Evolutionary conservation across 64 coral and sea anemone species (phyloP), one percentile per base, ranked within the genome.

Genomic region (Actinia tenebrosa): DNA sequence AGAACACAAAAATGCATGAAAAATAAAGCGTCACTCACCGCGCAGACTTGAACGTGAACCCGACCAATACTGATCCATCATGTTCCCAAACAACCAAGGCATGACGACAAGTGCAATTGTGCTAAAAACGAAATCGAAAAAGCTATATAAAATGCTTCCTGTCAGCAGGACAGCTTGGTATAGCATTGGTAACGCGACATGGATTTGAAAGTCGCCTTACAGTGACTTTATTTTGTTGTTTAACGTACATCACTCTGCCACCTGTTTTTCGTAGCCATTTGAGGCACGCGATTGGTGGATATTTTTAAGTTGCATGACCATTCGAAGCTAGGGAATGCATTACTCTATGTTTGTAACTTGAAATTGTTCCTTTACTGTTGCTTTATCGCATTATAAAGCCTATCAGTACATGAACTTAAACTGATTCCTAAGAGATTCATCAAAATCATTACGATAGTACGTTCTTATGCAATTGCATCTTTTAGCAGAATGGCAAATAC

Each of bases 101-200:
- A 81, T 81, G 17, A 81, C 5, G 14, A 81, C 79, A 20, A 81
- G 50, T 20, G n/a, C 13, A 8, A 81, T 7, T 47, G 79, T 53
- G 53, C 44, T 50, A 81, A 53, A 81, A n/a, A 81, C 18, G 27
- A 81, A 81, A 50, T 81, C 79, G 44, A 81, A 81, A 50, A 81
- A 19, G 22, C 50, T 81, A 53, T 18, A 81, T 0, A 53, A 52
- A 81, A 53, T 47, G 17, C 45, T 81, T 15, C 1, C 79, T 81
- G 50, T 45, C 43, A 81, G 43, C 5, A 81, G 5, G 50, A 81
- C 43, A 50, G 50, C 18, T 52, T 81, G 16, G 16, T 81, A 11
- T 81, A 81, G 79, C 79, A 81, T 81, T 53, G 43, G 45, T 53
- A 81, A n/a, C 53, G 4, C 42, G n/a, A 10, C 69, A 75, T 75